Evolutionary conservation across 2,113 vertebrate genomes (phyloP), one percentile per base, ranked within the genome.

Genomic region (Morone saxatilis): DNA sequence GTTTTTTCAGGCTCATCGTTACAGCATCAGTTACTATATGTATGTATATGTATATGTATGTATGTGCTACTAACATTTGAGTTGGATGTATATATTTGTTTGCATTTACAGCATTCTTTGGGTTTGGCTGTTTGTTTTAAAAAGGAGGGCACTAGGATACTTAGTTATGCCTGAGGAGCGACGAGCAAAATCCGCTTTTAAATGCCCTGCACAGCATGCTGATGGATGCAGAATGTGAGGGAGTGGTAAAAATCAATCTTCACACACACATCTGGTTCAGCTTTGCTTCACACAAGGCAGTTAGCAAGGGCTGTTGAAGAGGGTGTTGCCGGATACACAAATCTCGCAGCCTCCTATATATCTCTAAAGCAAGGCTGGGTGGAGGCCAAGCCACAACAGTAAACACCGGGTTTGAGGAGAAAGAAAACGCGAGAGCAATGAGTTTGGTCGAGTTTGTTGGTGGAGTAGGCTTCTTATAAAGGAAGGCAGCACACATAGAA

Each of bases 241-340:
- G 91, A 89, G 93, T 89, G 89, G 91, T 84, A 79, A 83, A 89
- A 91, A 87, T 90, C 83, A 59, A 89, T 92, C 88, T 75, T 76
- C 87, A 83, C 76, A 78, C 74, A 84, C 90, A 93, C 94, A 94
- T 95, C 94, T 95, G 95, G 89, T 93, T 94, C 81, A 88, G 90
- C 87, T 96, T 95, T 95, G 90, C 86, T 90, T 93, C 88, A 89
- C 87, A 92, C 87, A 91, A 92, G 87, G 87, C 87, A 92, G 88
- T 94, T 94, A 94, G 93, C 90, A 84, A 82, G 84, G 85, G 86
- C 78, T 88, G 88, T 86, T 87, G 88, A 85, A 87, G 89, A 92
- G 94, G 92, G 92, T 95, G 94, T 95, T 92, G 92, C 89, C 91
- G 89, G 93, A 94, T 93, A 93, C 90, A 90, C 89, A 90, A 90